These are phyloP conservation scores for Pteropus alecto DNA, from an alignment of 2,113 vertebrate species.

Conservation along the genomic window DNA sequence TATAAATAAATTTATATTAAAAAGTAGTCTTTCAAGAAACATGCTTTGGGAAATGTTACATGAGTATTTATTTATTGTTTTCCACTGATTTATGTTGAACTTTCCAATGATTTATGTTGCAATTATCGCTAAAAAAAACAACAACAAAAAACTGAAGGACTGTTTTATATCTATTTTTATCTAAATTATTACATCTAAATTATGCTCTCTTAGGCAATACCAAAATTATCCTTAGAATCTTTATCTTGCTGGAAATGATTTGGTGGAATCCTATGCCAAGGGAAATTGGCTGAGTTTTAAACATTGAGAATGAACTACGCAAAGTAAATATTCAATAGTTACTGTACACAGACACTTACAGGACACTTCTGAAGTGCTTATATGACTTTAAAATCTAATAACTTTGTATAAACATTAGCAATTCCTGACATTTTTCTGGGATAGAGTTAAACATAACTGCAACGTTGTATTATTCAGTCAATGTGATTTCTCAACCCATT, in stretches of 20 bases:
- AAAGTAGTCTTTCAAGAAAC: background rate
- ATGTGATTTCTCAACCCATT: background rate
- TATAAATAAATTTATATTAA: background rate
- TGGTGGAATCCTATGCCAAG: background rate
- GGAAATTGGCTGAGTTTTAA: slow-evolving; percentile 7
- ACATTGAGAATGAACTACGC: background rate
- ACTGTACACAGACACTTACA: background rate
- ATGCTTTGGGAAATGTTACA: background rate
- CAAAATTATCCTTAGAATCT: background rate
- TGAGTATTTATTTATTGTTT: background rate
- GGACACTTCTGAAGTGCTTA: background rate
- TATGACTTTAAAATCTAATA: background rate
- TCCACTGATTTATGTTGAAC: background rate
- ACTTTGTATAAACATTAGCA: background rate
- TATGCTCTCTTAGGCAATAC: background rate
- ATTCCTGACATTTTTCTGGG: slow-evolving; percentile 33
- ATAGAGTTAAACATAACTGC: background rate
- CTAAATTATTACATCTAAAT: background rate
- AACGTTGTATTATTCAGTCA: background rate
- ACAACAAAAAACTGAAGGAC: background rate
- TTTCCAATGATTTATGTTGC: slow-evolving; percentile 5
- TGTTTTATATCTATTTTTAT: background rate
- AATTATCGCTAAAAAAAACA: background rate
- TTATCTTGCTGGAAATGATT: background rate
- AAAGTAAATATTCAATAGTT: background rate